Percentiles rank a stretch among this genome's conserved stretches.
phyloP scores from a whole-genome alignment of 2,113 vertebrate genomes.

The Ramphastos sulfuratus region DNA sequence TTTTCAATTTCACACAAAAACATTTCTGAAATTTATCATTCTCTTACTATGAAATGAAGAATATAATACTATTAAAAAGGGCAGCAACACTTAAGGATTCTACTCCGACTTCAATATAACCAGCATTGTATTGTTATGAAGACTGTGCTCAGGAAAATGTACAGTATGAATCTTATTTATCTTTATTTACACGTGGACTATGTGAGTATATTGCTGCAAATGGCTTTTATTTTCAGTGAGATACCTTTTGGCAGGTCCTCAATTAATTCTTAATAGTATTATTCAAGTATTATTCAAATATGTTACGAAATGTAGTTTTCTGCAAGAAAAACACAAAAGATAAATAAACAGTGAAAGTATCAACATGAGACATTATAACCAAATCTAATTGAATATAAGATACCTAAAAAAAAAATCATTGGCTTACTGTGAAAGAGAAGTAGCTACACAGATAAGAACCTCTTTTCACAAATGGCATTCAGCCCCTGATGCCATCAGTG shows the following conservation, averaged over 20 bases:
- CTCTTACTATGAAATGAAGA: background rate
- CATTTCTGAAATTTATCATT: slow-evolving; percentile 11
- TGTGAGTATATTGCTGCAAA: background rate
- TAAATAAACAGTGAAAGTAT: background rate
- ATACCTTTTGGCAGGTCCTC: background rate
- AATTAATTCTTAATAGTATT: background rate
- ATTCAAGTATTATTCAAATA: background rate
- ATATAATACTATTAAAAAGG: background rate
- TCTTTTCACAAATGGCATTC: background rate
- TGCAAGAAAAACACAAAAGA: background rate
- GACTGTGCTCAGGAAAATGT: background rate
- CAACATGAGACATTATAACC: background rate
- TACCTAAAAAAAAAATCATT: background rate
- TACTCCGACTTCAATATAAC: background rate
- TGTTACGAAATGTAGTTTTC: background rate
- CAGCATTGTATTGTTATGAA: background rate
- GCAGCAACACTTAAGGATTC: background rate
- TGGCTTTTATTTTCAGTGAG: background rate
- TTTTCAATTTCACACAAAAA: slow-evolving; percentile 9
- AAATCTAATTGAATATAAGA: background rate
- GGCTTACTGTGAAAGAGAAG: background rate
- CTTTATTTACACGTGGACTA: background rate
- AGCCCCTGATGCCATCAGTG: background rate
- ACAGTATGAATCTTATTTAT: background rate
- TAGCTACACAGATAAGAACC: background rate